phyloP scores from a whole-genome alignment of 2,888 invertebrate genomes.

The Erebia palarica region DNA sequence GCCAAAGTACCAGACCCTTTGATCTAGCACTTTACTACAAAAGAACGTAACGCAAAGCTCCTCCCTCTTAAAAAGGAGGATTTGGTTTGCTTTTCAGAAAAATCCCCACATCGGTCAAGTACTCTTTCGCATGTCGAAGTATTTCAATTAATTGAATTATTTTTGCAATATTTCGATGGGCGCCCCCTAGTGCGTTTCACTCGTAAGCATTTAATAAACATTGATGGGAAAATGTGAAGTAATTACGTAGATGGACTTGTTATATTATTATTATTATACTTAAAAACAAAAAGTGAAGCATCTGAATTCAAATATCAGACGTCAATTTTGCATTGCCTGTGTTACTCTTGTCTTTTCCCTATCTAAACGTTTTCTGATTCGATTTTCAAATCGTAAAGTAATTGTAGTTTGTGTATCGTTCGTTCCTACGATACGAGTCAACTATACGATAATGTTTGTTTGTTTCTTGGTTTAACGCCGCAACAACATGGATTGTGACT shows the following conservation, averaged over 20 bases:
- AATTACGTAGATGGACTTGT: constrained; percentile 2
- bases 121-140: constrained; percentile 41
- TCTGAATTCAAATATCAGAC: too few species aligned
- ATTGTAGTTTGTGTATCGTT: too few species aligned
- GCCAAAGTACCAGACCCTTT: not conserved
- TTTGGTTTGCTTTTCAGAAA: not conserved
- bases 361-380: too few species aligned
- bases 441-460: too few species aligned
- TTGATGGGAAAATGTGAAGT: constrained; percentile 12
- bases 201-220: constrained; percentile 21
- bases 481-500: too few species aligned
- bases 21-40: not conserved
- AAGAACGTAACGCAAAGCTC: not conserved
- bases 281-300: too few species aligned
- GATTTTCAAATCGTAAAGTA: too few species aligned
- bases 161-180: constrained; percentile 42
- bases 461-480: too few species aligned
- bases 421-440: too few species aligned
- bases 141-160: constrained; percentile 47
- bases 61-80: not conserved
- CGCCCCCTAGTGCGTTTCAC: constrained; percentile 21
- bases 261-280: not conserved
- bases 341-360: too few species aligned
- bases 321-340: too few species aligned
- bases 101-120: constrained; percentile 39